Base-by-base conservation (phyloP, 2,797 vertebrate genomes). In the Yasuhikotakia modesta region DNA sequence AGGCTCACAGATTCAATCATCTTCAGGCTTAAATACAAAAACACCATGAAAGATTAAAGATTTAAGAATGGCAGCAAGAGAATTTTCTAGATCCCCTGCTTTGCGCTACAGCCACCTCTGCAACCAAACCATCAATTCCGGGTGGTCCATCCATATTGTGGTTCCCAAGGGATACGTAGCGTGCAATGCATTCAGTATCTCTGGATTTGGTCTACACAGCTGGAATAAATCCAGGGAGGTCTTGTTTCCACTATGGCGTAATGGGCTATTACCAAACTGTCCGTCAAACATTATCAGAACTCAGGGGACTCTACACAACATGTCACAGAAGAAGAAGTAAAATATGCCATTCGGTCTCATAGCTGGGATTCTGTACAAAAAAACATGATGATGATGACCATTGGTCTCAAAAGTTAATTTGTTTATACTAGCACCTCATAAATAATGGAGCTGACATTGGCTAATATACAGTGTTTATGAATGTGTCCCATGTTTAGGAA, bases 351-450 rank as follows among this genome's bases (percentile, higher is more conserved):
- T 70, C 53, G 70, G 80, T 82, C 85, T 85, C 48, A 16, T 82
- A 84, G 85, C 83, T 86, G 65, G 70, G 79, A 88, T 87, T 87
- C 82, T 86, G 87, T 81, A 1, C 60, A 64, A 88, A 88, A 71
- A n/a, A n/a, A n/a, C n/a, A 43, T 84, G 80, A 77, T 81, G 48
- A 24, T 32, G 77, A 82, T 45, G 81, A 83, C 4, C 58, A 32
- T 21, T 68, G 46, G 45, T 80, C 46, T 66, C 57, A 43, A 46
- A 0, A 30, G 53, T 46, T 48, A 79, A 73, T 73, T 22, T 86
- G 84, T 85, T 89, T 89, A 81, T 81, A 81, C 73, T 61, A 80
- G 82, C 64, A 73, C 79, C 80, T 81, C 73, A 73, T 79, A 83
- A 85, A 87, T 85, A 87, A 79, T 81, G 22, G 80, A 75, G 75